phyloP scores from a whole-genome alignment of 2,797 vertebrate genomes.

The Mus caroli region DNA sequence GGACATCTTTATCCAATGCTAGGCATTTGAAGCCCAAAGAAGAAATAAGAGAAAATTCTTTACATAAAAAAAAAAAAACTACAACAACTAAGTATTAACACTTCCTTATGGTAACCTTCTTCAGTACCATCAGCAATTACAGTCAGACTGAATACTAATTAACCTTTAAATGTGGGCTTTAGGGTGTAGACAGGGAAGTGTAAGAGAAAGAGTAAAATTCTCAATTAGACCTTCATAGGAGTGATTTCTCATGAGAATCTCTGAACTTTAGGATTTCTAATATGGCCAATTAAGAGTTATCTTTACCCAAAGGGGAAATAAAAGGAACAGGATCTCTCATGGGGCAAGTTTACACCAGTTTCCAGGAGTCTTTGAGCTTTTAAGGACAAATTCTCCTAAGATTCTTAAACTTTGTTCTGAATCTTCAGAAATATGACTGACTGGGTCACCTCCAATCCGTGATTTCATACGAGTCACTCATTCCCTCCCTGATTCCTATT shows the following conservation, averaged over 20 bases:
- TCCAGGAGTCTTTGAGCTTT: not conserved
- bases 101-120: conserved; percentile 38
- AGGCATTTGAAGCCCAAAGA: not conserved
- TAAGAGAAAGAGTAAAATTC: conserved; percentile 47
- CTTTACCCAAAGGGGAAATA: not conserved
- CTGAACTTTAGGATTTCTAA: conserved; percentile 45
- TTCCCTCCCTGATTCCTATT: not conserved
- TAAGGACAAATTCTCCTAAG: not conserved
- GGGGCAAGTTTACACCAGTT: not conserved
- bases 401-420: not conserved
- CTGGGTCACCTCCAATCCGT: not conserved
- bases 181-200: not conserved
- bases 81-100: not conserved
- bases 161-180: conserved; percentile 72
- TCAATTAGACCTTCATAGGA: conserved; percentile 58
- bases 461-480: not conserved
- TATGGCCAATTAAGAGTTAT: not conserved
- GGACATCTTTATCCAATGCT: not conserved
- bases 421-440: not conserved
- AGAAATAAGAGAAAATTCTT: not conserved
- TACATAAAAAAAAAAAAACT: not conserved
- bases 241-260: conserved; percentile 30
- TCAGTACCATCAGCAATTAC: conserved; percentile 46
- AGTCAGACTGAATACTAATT: conserved; percentile 67
- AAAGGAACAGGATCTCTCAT: not conserved